Evolutionary conservation across 2,888 invertebrate genomes (phyloP), one percentile per base, ranked within the genome.

Genomic region (Drosophila paucipuncta): DNA sequence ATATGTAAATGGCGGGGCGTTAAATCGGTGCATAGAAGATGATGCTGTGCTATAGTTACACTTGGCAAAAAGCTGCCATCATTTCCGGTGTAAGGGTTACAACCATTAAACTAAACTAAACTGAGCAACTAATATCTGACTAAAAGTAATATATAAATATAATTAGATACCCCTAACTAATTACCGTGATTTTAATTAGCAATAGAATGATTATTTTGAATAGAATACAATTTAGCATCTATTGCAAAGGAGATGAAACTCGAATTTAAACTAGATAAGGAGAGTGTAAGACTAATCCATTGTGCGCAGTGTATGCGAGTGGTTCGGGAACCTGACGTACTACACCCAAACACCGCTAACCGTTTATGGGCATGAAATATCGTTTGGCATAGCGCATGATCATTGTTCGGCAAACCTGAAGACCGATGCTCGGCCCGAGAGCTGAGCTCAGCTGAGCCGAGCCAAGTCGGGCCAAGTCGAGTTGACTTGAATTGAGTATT

Each of bases 1-100:
- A 87, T 85, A 85, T 89, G 85, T 89, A 87, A 85, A 85, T 85
- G 85, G 89, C 89, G 88, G 89, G 87, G 90, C 87, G 90, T 90
- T 89, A 87, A 87, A 89, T 87, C 87, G 87, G 87, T 83, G 85
- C 90, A 87, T 90, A 76, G 85, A 78, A 63, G 73, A 74, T 65
- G 73, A 72, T 73, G 60, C 77, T 64, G 31, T 65, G 53, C 76
- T 63, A 50, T 49, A 71, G 10, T 10, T 62, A 68, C 78, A 78
- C 80, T 68, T 31, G 0, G 3, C 55, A n/a, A 77, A 78, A 65
- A 22, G 0, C 18, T 35, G 11, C 1, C 0, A 2, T 4, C 2
- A 54, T 62, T 59, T 67, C 67, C 54, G 66, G 57, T 47, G 6
- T 16, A 2, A n/a, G 49, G 0, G 2, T 28, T 16, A 22, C n/a